These are phyloP conservation scores for Diglossa brunneiventris DNA, from an alignment of 2,113 vertebrate species.

Conservation along the genomic window DNA sequence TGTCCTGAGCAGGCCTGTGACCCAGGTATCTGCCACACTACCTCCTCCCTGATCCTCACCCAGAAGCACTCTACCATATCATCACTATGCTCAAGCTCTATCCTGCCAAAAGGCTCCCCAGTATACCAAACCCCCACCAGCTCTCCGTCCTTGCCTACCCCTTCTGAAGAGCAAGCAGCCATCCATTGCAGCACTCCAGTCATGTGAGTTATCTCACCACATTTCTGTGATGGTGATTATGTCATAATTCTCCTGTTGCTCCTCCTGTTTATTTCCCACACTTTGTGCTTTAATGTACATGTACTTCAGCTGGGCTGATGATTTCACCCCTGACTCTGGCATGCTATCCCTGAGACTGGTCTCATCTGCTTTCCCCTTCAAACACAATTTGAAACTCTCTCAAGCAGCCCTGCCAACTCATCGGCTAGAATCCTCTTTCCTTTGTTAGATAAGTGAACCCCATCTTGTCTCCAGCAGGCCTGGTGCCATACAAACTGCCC, in stretches of 20 bases:
- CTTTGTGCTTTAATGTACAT: not conserved
- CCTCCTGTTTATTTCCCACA: not conserved
- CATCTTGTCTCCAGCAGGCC: not conserved
- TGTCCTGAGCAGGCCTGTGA: not conserved
- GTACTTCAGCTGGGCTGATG: not conserved
- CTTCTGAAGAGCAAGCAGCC: not conserved
- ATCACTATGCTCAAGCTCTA: not conserved
- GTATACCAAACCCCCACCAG: rapidly evolving
- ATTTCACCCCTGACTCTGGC: not conserved
- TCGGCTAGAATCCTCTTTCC: not conserved
- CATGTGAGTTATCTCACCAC: rapidly evolving
- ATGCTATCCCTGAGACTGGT: not conserved
- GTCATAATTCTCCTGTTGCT: not conserved
- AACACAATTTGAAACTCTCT: not conserved
- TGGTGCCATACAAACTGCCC: not conserved
- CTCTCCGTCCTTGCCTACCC: not conserved
- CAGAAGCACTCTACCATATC: not conserved
- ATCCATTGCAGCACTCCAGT: not conserved
- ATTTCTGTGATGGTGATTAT: rapidly evolving
- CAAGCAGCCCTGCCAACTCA: not conserved
- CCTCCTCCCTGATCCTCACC: not conserved
- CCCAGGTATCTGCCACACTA: not conserved
- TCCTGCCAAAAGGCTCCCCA: not conserved
- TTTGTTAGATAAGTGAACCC: not conserved
- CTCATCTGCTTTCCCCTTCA: not conserved